Evolutionary conservation across 2,888 invertebrate genomes (phyloP), one percentile per base, ranked within the genome.

Genomic region (Anaspis maculata): DNA sequence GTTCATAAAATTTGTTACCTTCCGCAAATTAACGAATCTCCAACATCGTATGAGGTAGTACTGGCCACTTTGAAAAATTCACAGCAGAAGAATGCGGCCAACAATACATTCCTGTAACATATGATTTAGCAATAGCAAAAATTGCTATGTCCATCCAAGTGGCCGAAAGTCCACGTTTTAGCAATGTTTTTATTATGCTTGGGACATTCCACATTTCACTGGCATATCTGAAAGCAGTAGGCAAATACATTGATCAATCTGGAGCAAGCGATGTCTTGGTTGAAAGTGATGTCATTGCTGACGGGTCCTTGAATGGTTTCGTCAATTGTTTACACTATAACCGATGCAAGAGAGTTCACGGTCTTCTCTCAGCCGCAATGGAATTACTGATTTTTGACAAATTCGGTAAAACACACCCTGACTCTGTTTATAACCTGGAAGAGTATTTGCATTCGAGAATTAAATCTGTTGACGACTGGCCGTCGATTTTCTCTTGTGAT

Each of bases 11-110:
- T 56, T 11, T 44, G 49, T 15, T 57, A 57, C 38, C 51, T 57
- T 27, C 25, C 55, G 6, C 53, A 46, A 13, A 59, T 57, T 24
- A 59, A 59, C 41, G 14, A 19, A 9, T 59, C 56, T 24, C 57
- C 52, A 10, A 53, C 47, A 11, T 42, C 41, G 3, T 23, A 34
- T 33, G 42, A 49, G 12, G 41, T 54, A 19, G 56, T 59, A 4
- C n/a, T 51, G 11, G 48, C 56, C 45, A 59, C 58, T 24, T 19
- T 19, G 5, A 19, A 5, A 19, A 19, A 19, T 19, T 19, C n/a
- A n/a, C n/a, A 32, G 45, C 51, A 30, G 41, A 42, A 31, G 42
- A 51, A 30, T 52, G 51, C 43, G 2, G 44, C 1, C 46, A 56
- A 39, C 2, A 22, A 25, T 4, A 46, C 3, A 52, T 56, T 24